Evolutionary conservation across 2,113 vertebrate species (phyloP), one percentile per base, ranked within the genome.

Genomic region (Coracopsis vasa): DNA sequence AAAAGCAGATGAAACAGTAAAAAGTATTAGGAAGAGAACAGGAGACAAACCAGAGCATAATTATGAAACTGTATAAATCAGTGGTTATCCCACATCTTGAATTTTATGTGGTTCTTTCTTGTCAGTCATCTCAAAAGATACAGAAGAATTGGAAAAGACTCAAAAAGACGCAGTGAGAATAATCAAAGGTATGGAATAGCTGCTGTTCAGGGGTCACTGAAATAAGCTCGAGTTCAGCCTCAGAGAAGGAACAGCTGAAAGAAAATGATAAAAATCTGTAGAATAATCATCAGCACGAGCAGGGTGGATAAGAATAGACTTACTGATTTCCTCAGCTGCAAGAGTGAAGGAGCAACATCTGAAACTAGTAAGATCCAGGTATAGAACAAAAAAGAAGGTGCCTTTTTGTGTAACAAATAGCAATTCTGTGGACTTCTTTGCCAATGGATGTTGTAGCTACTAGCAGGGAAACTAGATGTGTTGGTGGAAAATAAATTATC

Each of bases 51-150:
- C 94, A 91, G 88, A 74, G 71, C 35, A 28, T 91, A 67, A 94
- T 94, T 80, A 56, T 6, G 69, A 16, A 78, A 81, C 72, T 92
- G n/a, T 58, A 78, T 95, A 84, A 95, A 94, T 94, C 94, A 91
- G 0, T 75, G 61, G 39, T 31, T 64, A 62, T 74, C 39, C 80
- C 69, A n/a, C 88, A 44, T 62, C 70, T 83, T 88, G 83, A 78
- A 0, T 86, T 78, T 60, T 58, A 3, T 60, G 77, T 16, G 54
- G 19, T 62, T 86, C 33, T 8, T 72, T 48, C 78, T 82, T 89
- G 75, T 71, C 72, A 42, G 70, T 92, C 51, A 35, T 91, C 72
- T 89, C 65, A 45, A 54, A 73, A 78, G 50, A 5, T 33, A 67
- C 20, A 78, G 50, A 90, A 84, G 75, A 37, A 27, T 35, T 64